Conservation (phyloP, 2,888 invertebrate genomes). For the Creontiades dilutus region DNA sequence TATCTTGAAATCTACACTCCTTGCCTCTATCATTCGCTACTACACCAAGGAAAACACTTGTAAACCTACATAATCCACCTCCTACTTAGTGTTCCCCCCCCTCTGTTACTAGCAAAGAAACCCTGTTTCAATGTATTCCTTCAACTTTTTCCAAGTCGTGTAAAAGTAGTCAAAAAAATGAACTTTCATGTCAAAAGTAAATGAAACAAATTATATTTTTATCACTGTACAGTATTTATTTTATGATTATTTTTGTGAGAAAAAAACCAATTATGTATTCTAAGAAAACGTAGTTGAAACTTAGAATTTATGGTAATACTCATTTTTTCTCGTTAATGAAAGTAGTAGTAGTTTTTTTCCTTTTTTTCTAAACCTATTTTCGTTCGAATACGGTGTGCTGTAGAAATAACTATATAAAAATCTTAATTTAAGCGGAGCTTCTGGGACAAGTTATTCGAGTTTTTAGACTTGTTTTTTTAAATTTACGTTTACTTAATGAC, state of each 20-base stretch:
- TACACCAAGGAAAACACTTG: background rate
- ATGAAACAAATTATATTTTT: slow-evolving; percentile 58
- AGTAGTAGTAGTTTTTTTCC: slow-evolving; percentile 4
- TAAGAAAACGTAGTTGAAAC: slow-evolving; percentile 56
- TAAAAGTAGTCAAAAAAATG: slow-evolving; percentile 53
- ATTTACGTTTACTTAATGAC: no score
- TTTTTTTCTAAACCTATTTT: background rate
- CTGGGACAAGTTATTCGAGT: slow-evolving; percentile 57
- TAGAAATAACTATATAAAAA: slow-evolving; percentile 40
- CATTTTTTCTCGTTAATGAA: slow-evolving; percentile 44
- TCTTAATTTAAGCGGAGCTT: background rate
- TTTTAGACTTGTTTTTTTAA: background rate
- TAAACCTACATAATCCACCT: background rate
- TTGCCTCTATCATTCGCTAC: no score
- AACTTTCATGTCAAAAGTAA: slow-evolving; percentile 52
- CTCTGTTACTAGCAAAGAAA: background rate
- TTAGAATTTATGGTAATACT: slow-evolving; percentile 57
- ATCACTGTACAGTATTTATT: slow-evolving; percentile 68
- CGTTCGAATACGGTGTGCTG: slow-evolving; percentile 52
- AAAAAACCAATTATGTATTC: slow-evolving; percentile 28
- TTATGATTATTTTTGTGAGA: slow-evolving; percentile 63
- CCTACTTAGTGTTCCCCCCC: background rate
- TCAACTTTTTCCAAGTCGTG: slow-evolving; percentile 26
- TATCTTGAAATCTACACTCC: no score
- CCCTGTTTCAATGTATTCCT: background rate